phyloP scores from a whole-genome alignment of 2,113 vertebrate species.

The Rallus limicola region DNA sequence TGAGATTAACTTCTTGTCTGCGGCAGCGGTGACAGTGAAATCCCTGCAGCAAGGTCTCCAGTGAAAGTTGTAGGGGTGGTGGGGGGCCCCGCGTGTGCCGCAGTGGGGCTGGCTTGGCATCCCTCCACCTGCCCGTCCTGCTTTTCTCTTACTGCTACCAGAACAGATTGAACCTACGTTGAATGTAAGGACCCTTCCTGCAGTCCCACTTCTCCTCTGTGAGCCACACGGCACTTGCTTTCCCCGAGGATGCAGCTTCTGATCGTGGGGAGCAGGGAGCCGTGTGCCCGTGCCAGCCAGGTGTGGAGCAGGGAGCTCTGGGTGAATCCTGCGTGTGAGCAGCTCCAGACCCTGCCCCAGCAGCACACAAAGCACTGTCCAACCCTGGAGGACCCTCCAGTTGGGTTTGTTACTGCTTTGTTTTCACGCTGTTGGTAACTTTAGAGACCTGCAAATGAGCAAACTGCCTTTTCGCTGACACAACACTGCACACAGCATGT shows the following conservation, averaged over 20 bases:
- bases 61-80: not conserved
- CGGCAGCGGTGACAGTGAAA: not conserved
- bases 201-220: not conserved
- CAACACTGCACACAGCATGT: too few relatives aligned
- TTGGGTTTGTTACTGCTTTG: too few relatives aligned
- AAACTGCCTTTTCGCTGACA: not conserved
- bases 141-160: not conserved
- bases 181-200: not conserved
- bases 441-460: not conserved
- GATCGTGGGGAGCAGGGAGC: not conserved
- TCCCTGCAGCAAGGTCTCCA: accelerated
- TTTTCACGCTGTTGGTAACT: not conserved
- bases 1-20: not conserved
- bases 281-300: not conserved
- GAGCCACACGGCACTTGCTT: not conserved
- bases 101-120: not conserved
- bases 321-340: accelerated
- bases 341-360: not conserved
- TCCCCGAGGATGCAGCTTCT: not conserved
- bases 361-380: accelerated
- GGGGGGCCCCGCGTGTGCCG: not conserved
- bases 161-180: not conserved
- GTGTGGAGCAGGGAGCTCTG: not conserved
- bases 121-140: not conserved
- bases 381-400: not conserved